Evolutionary conservation across 1,140 invertebrate genomes (phyloP), one percentile per base, ranked within the genome.

Genomic region (Pseudomyrmex gracilis): DNA sequence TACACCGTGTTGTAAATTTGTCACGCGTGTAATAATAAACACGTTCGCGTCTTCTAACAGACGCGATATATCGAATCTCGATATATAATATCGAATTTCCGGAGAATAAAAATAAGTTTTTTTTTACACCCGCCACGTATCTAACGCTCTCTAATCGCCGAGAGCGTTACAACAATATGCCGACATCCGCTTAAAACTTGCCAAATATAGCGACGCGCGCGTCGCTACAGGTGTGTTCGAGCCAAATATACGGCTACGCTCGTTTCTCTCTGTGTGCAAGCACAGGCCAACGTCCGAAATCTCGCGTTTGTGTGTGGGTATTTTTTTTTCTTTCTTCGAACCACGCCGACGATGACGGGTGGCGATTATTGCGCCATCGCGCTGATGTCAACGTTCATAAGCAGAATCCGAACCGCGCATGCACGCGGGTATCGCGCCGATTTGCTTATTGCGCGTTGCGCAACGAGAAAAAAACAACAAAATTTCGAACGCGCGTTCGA

Each of bases 211-310:
- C 3, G 53, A n/a, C 60, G 22, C 49, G 43, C 20, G 60, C 66
- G 70, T 78, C 51, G 82, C 82, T 67, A 85, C 43, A 85, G 71
- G 58, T 89, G 63, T 74, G 34, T 67, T 34, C 20, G 34, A 61
- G 64, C 17, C 63, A 85, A 85, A 87, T 85, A 80, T 83, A 82
- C 34, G 78, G 34, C 66, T 47, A 45, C 63, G 47, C n/a, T 74
- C n/a, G 13, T 34, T 34, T 34, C 34, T 34, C 5, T 34, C 61
- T 57, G 78, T 57, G 57, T 58, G 83, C 78, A 85, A 89, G 87
- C 86, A 90, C 89, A 64, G 89, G 90, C 90, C 90, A 91, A 91
- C 66, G 87, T 89, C 87, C 92, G 67, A 85, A 9, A 34, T 34
- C 5, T 68, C 66, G 13, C 85, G 82, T 82, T 82, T 85, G 77